Conservation (phyloP, 2,888 invertebrate genomes). For the Megalurothrips usitatus region DNA sequence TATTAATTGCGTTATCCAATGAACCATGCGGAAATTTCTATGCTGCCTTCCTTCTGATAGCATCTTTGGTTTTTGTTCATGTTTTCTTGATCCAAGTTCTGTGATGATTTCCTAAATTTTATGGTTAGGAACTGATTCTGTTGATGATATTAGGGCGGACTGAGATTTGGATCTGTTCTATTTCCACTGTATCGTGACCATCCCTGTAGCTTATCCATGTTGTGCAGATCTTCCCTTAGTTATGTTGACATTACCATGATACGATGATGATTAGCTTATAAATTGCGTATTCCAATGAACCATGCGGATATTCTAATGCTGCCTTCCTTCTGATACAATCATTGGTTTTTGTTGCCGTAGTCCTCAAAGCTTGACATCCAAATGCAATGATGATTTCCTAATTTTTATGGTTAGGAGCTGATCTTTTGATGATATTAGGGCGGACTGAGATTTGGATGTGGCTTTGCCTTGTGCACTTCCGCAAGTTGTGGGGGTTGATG, state of each 20-base stretch:
- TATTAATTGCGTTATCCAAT: not conserved
- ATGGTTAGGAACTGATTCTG: not conserved
- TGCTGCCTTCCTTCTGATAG: constrained; percentile 9
- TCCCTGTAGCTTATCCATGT: not conserved
- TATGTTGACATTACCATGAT: not conserved
- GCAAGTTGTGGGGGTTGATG: constrained; percentile 7
- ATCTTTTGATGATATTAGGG: constrained; percentile 47
- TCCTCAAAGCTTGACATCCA: not conserved
- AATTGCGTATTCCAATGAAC: not conserved
- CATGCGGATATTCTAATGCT: not conserved
- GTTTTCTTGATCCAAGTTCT: not conserved
- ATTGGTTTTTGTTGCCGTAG: not conserved
- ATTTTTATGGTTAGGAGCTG: not conserved
- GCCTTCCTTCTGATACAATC: not conserved
- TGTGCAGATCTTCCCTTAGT: not conserved
- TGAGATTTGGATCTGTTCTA: not conserved
- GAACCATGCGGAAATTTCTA: not conserved
- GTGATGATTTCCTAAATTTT: constrained; percentile 20
- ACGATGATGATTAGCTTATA: too few relatives aligned
- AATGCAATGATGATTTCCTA: not conserved
- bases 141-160: constrained; percentile 17
- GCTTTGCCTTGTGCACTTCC: constrained; percentile 3
- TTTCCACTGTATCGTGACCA: not conserved
- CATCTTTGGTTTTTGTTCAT: not conserved
- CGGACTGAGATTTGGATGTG: constrained; percentile 45